Base-by-base conservation (phyloP, 2,888 invertebrate species). In the Ctenicera cuprea region DNA sequence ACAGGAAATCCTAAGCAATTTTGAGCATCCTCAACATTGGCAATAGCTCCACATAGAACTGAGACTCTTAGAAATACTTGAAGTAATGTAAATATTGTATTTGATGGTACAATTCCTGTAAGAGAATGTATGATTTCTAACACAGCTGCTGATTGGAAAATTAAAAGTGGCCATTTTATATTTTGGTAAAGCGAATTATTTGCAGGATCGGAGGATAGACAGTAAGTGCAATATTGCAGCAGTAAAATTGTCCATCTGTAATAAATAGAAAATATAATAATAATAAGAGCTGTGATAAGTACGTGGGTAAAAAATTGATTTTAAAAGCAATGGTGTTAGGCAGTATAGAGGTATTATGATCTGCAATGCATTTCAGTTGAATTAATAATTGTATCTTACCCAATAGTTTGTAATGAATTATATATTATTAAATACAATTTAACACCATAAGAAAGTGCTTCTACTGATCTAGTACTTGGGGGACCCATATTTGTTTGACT, bases 71-170 rank as follows among this genome's bases (percentile, higher is more conserved):
- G 98, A 62, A 93, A 90, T 16, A 97, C 95, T 89, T 98, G 98
- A 85, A 94, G 92, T 3, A 92, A 89, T 0, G 98, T 97, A 30
- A 97, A 89, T 1, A 94, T 83, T 8, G 95, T 92, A 85, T 94
- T 95, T 0, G 98, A 97, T 54, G 93, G 92, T 0, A 98, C 97
- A 63, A 98, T 86, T 0, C 96, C 94, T 38, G 92, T 84, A 0
- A 91, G 88, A 5, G 96, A 94, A 86, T 98, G 96, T 0, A 97
- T 73, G 63, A 98, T 96, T 93, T 98, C 98, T 76, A 98, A 88
- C 54, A 96, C 86, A 52, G 98, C 98, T 62, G 95, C 95, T 88
- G 97, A 97, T 88, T 99, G 98, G 85, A 97, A 97, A 78, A 97
- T 90, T 59, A 95, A 91, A n/a, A 98, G 90, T 1, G 94, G 90